Evolutionary conservation across 1,140 invertebrate genomes (phyloP), one percentile per base, ranked within the genome.

Genomic region (Zaprionus africanus): DNA sequence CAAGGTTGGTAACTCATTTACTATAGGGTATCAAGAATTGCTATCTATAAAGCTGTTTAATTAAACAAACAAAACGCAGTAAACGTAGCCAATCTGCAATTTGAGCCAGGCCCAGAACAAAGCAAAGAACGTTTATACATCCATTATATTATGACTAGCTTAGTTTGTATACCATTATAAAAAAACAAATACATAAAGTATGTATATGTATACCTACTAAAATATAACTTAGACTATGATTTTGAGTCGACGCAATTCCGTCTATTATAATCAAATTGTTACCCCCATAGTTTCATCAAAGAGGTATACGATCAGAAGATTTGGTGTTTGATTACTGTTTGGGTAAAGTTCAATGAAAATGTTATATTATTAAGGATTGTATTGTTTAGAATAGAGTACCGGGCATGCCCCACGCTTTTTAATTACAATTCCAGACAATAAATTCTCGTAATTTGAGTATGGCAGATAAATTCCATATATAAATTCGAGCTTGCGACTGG

Each of bases 21-120:
- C 6, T 7, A 36, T 24, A 53, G 62, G 69, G 69, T 66, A 59
- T 72, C 4, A 3, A 24, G 15, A 38, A 72, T 51, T 38, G 17
- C 54, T 72, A 38, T 24, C 41, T 81, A 76, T 74, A 64, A 87
- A 87, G 80, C 80, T 87, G 64, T 78, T 82, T 79, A 81, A 78
- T 59, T 63, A 82, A 69, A 77, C 66, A 74, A 72, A 76, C 68
- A 57, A 67, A 61, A 46, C 41, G 22, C 51, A 49, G 36, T 70
- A 60, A 78, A 56, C 59, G 73, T 77, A 65, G 58, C 26, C 79
- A 80, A 82, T 86, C 58, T 46, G 46, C 28, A 70, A 82, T 81
- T 66, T 41, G 66, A 68, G 62, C 49, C 58, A 24, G 43, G 17
- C 26, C 49, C 53, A 66, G 67, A 73, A 67, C 41, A 49, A 41